These are phyloP conservation scores for Lepidurus packardi DNA, from an alignment of 1,140 invertebrate species.

Conservation along the genomic window DNA sequence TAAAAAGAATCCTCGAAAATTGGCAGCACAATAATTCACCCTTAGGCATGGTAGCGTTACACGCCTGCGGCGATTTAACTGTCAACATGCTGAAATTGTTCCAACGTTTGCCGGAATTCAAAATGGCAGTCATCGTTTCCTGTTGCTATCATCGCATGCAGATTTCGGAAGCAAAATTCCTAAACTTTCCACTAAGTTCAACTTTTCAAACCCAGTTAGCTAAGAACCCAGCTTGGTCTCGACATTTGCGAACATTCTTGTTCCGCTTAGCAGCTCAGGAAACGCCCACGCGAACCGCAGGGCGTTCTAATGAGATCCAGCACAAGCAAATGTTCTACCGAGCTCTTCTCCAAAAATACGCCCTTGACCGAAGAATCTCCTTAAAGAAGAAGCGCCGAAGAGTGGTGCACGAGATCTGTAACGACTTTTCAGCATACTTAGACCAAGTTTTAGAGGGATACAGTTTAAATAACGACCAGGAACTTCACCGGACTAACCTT, in stretches of 20 bases:
- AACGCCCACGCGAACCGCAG: slow-evolving; percentile 37
- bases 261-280: slow-evolving; percentile 60
- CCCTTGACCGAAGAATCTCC: slow-evolving; percentile 44
- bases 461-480: slow-evolving; percentile 53
- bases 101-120: slow-evolving; percentile 53
- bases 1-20: not conserved
- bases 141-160: slow-evolving; percentile 79
- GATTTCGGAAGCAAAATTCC: slow-evolving; percentile 46
- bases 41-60: slow-evolving; percentile 60
- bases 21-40: not conserved
- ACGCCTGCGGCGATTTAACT: slow-evolving; percentile 78
- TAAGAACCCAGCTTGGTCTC: not conserved
- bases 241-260: slow-evolving; percentile 55
- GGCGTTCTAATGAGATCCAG: slow-evolving; percentile 39
- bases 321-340: slow-evolving; percentile 52
- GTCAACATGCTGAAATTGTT: slow-evolving; percentile 66
- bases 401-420: slow-evolving; percentile 15
- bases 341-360: slow-evolving; percentile 55
- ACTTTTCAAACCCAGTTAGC: slow-evolving; percentile 11
- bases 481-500: slow-evolving; percentile 49
- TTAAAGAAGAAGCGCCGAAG: slow-evolving; percentile 32
- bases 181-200: slow-evolving; percentile 58
- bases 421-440: slow-evolving; percentile 34
- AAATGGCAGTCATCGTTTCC: slow-evolving; percentile 62
- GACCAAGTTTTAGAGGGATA: slow-evolving; percentile 46